A percentile compares a stretch with the other conserved stretches of the same genome.
phyloP scores from a whole-genome alignment of 1,140 invertebrate genomes.

The Aphis gossypii region DNA sequence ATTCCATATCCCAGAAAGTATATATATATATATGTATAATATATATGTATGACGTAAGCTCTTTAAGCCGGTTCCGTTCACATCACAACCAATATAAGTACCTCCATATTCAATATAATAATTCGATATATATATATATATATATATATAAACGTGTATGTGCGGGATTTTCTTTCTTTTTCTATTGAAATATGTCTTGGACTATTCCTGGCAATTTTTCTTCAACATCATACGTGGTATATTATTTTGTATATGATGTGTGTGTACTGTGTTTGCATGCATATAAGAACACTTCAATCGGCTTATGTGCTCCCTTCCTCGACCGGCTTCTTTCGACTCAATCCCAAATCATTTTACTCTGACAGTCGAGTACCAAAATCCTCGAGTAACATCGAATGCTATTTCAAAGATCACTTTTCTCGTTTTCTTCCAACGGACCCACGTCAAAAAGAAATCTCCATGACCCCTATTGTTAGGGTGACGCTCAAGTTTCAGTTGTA shows the following conservation, averaged over 20 bases:
- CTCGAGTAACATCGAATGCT: background rate
- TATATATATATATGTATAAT: background rate
- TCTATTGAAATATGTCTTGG: constrained; percentile 53
- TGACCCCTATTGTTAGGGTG: background rate
- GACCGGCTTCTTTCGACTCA: background rate
- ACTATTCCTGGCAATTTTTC: constrained; percentile 45
- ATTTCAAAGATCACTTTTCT: constrained; percentile 39
- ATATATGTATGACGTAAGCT: constrained; percentile 47
- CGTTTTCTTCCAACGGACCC: background rate
- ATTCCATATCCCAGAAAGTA: background rate
- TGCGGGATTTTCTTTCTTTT: background rate
- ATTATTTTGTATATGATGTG: background rate
- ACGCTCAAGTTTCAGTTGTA: background rate
- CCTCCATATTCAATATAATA: background rate
- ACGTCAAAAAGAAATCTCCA: background rate
- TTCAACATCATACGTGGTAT: background rate
- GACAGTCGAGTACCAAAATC: constrained; percentile 36
- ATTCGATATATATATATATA: too few species aligned
- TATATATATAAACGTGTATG: background rate
- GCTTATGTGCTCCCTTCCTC: background rate
- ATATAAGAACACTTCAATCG: constrained; percentile 48
- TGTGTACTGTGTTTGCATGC: background rate
- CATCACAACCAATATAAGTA: constrained; percentile 43
- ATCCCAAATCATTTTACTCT: constrained; percentile 27
- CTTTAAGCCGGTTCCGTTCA: constrained; percentile 53